phyloP scores from a whole-genome alignment of 2,113 vertebrate species.

The Helogale parvula region DNA sequence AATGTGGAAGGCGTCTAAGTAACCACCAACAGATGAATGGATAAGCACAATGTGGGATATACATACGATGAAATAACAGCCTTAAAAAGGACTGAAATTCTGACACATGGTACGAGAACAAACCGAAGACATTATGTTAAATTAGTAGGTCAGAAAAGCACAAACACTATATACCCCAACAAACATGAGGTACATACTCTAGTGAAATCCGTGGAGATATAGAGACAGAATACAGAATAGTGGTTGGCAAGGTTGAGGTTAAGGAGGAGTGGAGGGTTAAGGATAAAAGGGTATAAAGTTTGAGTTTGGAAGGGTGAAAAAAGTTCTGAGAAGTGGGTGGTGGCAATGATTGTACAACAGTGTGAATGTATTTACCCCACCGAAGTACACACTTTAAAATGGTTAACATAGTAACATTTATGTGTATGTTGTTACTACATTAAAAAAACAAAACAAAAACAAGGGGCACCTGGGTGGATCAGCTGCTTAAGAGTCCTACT shows the following conservation, averaged over 20 bases:
- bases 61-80: neutral
- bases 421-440: neutral
- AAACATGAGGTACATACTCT: neutral
- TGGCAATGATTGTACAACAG: neutral
- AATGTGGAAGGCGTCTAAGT: neutral
- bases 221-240: neutral
- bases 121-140: neutral
- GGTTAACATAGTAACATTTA: neutral
- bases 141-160: neutral
- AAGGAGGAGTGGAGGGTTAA: neutral
- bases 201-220: neutral
- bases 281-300: neutral
- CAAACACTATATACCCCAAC: neutral
- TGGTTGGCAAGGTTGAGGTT: neutral
- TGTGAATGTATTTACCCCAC: neutral
- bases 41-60: neutral
- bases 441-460: no score
- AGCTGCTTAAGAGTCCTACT: no score
- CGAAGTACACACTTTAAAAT: neutral
- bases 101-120: neutral
- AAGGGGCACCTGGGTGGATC: no score
- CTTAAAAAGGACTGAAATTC: neutral
- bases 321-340: neutral
- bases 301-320: neutral
- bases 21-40: neutral